Conservation (phyloP, 2,888 invertebrate species). For the Furcula furcula region DNA sequence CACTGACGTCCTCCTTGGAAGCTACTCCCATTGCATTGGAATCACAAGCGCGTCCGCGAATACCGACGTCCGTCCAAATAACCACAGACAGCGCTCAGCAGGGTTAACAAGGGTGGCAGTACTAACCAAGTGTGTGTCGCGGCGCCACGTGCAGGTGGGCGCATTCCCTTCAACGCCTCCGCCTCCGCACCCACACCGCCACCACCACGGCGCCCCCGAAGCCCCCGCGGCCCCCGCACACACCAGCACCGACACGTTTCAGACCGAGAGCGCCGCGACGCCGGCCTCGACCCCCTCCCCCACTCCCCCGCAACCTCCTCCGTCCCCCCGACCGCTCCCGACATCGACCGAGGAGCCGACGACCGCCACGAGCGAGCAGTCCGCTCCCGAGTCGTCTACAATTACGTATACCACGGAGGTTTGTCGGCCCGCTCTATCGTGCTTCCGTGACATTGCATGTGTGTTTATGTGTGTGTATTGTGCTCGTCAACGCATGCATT, state of each 20-base stretch:
- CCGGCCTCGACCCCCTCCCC: conserved; percentile 29
- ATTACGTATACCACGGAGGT: conserved; percentile 75
- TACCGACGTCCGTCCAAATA: conserved; percentile 30
- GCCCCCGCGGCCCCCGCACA: conserved; percentile 37
- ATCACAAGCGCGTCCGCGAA: conserved; percentile 5
- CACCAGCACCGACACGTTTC: conserved; percentile 73
- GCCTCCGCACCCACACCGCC: conserved; percentile 67
- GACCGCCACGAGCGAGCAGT: conserved; percentile 41
- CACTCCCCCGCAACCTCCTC: conserved; percentile 21
- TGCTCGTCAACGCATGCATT: not conserved
- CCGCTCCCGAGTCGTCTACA: conserved; percentile 64
- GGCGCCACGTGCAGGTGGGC: conserved; percentile 68
- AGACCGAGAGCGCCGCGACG: conserved; percentile 63
- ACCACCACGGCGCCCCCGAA: conserved; percentile 64
- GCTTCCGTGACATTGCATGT: conserved; percentile 48
- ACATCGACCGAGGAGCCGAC: conserved; percentile 49
- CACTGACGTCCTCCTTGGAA: too few relatives aligned
- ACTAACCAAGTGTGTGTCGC: conserved; percentile 74
- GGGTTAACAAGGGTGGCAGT: conserved; percentile 53
- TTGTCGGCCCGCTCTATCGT: conserved; percentile 69
- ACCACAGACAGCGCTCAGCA: conserved; percentile 61
- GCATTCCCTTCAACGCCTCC: too few relatives aligned
- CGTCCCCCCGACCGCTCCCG: conserved; percentile 32
- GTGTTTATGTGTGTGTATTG: too few relatives aligned
- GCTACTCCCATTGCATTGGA: too few relatives aligned